Base-by-base conservation (phyloP, 2,888 invertebrate genomes). In the Hypsopygia costalis region DNA sequence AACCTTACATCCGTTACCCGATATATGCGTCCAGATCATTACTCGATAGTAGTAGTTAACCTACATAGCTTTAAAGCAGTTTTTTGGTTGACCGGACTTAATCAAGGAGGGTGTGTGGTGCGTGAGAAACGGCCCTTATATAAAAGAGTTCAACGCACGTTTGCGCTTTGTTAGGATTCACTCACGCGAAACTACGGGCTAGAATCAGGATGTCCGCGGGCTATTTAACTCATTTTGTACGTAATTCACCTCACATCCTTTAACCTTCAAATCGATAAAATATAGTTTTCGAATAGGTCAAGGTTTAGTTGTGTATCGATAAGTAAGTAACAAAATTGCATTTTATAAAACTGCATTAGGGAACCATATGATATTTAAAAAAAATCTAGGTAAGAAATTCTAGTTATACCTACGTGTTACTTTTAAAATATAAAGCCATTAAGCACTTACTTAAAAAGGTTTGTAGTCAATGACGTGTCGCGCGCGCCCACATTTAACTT, bases 101-200 rank as follows among this genome's bases (percentile, higher is more conserved):
- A 27, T 32, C 40, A 49, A 48, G 44, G 52, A 50, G 55, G 53
- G 16, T 16, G 16, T 16, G 16, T 4, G 16, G 16, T 16, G 73
- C 69, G 71, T 71, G 75, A 69, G 77, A 74, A 68, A 51, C 56
- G 70, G 75, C 81, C 82, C 85, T 79, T 86, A 80, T 86, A 80
- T 65, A 85, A 87, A 88, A 87, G 88, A 87, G 86, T 88, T 88
- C 87, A 88, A 88, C 86, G 87, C 82, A 79, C 86, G 77, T 69
- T 53, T 58, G 58, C 55, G 74, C 74, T 76, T 79, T 82, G 77
- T 81, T 67, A 66, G 63, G 55, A 67, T 49, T 60, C 76, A 69
- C 59, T 76, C 68, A 62, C 64, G 78, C 77, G 76, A 70, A 72
- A 64, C 77, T 60, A 55, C 69, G 66, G 62, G 55, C 59, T 66